phyloP scores from a whole-genome alignment of 2,797 vertebrate genomes.

The Anas acuta region DNA sequence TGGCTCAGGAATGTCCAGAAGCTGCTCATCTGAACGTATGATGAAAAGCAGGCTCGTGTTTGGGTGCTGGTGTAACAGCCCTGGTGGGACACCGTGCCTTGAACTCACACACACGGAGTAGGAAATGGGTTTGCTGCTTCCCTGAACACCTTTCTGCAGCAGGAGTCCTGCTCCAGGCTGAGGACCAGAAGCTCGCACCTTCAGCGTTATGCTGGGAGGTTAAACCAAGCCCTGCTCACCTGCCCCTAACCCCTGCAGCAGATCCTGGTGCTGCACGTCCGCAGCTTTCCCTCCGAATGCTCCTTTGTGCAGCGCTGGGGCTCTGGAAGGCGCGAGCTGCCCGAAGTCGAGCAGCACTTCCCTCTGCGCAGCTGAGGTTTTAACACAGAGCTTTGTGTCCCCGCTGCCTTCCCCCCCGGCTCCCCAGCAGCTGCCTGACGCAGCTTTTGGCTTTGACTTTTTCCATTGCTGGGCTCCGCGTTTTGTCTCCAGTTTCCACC shows the following conservation, averaged over 20 bases:
- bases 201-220: background rate
- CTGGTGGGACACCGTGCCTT: background rate
- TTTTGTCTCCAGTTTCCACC: conserved; percentile 48
- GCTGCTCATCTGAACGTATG: background rate
- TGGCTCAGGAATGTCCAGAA: background rate
- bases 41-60: background rate
- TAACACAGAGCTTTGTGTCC: background rate
- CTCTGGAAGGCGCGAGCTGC: background rate
- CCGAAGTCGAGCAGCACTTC: background rate
- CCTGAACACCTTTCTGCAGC: background rate
- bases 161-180: background rate
- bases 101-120: accelerated
- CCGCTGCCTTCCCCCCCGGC: background rate
- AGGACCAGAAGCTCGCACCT: background rate
- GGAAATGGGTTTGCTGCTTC: background rate
- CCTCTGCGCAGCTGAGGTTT: background rate
- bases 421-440: conserved; percentile 10
- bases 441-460: conserved; percentile 42
- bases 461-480: background rate
- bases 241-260: accelerated
- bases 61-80: too few species aligned
- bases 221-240: background rate
- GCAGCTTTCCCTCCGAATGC: background rate
- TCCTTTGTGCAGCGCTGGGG: accelerated
- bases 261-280: accelerated